These are phyloP conservation scores for Hippoglossus stenolepis DNA, from an alignment of 2,113 vertebrate species.

Conservation along the genomic window DNA sequence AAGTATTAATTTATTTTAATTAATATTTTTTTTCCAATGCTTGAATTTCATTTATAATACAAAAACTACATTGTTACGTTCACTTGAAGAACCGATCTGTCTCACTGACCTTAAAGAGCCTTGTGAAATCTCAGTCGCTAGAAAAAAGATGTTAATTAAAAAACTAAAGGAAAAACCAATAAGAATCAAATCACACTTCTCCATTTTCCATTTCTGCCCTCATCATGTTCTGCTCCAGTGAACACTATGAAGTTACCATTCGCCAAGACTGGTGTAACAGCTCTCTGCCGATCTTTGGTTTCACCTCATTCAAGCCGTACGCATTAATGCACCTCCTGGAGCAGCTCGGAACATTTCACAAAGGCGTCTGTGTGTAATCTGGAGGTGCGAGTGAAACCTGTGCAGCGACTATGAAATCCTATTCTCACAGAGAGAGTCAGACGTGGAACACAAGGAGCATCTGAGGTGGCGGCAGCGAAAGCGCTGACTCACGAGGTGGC, in stretches of 20 bases:
- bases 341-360: slow-evolving; percentile 53
- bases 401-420: slow-evolving; percentile 53
- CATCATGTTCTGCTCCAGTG: slow-evolving; percentile 35
- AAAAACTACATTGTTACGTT: too few relatives aligned
- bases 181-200: slow-evolving; percentile 20
- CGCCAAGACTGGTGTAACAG: slow-evolving; percentile 28
- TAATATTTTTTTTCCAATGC: too few relatives aligned
- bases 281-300: slow-evolving; percentile 56
- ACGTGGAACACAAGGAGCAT: slow-evolving; percentile 49
- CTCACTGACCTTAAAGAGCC: background rate
- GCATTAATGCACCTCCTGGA: slow-evolving; percentile 65
- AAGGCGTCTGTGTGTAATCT: slow-evolving; percentile 60
- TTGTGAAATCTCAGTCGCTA: background rate
- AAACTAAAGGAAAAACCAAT: background rate
- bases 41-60: too few relatives aligned
- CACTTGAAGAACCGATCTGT: too few relatives aligned
- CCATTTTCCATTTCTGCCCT: slow-evolving; percentile 28
- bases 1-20: too few relatives aligned
- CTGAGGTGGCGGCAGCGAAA: slow-evolving; percentile 16
- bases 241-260: slow-evolving; percentile 32
- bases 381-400: slow-evolving; percentile 34
- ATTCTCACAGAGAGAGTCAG: slow-evolving; percentile 27
- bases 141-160: background rate
- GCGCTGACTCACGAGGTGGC: slow-evolving; percentile 50
- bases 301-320: slow-evolving; percentile 54